Base-by-base conservation (phyloP, 2,797 vertebrate species). In the Naso thynnoides region DNA sequence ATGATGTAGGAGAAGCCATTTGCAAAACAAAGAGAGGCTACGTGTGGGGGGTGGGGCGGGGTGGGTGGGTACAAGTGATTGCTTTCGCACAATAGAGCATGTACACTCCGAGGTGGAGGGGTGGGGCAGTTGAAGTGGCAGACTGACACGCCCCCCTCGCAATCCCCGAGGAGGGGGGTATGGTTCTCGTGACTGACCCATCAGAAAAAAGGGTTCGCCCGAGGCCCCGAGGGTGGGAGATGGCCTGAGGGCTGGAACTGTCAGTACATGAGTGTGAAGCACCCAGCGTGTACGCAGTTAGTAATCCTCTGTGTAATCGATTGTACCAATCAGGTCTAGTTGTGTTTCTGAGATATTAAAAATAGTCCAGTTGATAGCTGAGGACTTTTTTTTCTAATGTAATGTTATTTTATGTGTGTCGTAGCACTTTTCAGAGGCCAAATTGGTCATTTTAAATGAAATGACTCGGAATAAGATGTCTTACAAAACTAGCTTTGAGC, bases 1-100 rank as follows among this genome's bases (percentile, higher is more conserved):
- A 91, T 89, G 85, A 89, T 91, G 91, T 91, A 85, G 90, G 90
- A 89, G 82, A 89, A 83, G 61, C 82, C 84, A 89, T 91, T 92
- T 91, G 87, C 90, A 92, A 92, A 92, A 92, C 92, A 93, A 93
- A 92, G 88, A 85, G 64, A 78, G 60, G 76, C 8, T 33, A 33
- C 8, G 33, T 33, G 33, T 33, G 33, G 75, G 69, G 62, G 68
- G 58, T 19, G 21, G 45, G 38, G 50, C 23, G 9, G 39, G 29
- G 13, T 55, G 50, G 42, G 62, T 57, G 63, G 48, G 39, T 77
- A 69, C 67, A 84, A 86, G 78, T 85, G 85, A 91, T 91, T 88
- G 84, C 89, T 79, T 87, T 82, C 72, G 86, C 77, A 91, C 86
- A 86, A 92, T 86, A 89, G 82, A 70, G 72, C 73, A 84, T 87